These are phyloP conservation scores for Passer montanus DNA, from an alignment of 2,113 vertebrate species.

Conservation along the genomic window DNA sequence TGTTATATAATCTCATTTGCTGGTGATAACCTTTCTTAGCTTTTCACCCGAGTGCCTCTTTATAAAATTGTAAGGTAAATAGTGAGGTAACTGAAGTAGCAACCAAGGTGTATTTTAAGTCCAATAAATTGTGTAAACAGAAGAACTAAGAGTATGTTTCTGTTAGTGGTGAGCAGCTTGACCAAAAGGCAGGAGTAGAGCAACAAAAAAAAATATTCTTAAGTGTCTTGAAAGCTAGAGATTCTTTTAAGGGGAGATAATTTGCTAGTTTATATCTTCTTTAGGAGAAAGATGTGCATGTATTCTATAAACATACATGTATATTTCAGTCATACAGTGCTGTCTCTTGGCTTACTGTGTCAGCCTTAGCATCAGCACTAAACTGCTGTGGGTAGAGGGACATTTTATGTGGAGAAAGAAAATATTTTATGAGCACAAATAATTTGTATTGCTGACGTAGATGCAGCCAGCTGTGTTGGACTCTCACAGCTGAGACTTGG, in stretches of 20 bases:
- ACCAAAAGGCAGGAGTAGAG: background rate
- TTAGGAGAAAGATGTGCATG: too few species aligned
- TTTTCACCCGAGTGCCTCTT: constrained; percentile 2
- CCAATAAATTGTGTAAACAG: constrained; percentile 2
- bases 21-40: constrained; percentile 2
- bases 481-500: background rate
- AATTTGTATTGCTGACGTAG: background rate
- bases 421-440: background rate
- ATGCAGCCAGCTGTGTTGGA: background rate
- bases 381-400: background rate
- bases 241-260: background rate
- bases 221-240: background rate
- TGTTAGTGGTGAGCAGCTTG: background rate
- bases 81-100: background rate
- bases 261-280: background rate
- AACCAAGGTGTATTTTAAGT: background rate
- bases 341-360: background rate
- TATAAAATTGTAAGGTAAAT: constrained; percentile 24
- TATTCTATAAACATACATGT: background rate
- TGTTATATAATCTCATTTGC: background rate
- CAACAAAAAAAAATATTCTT: background rate
- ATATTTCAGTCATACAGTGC: accelerated
- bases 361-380: background rate
- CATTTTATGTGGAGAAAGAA: background rate
- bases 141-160: background rate